phyloP scores from a whole-genome alignment of 1,140 invertebrate genomes.

The Akabosia matsudoensis region DNA sequence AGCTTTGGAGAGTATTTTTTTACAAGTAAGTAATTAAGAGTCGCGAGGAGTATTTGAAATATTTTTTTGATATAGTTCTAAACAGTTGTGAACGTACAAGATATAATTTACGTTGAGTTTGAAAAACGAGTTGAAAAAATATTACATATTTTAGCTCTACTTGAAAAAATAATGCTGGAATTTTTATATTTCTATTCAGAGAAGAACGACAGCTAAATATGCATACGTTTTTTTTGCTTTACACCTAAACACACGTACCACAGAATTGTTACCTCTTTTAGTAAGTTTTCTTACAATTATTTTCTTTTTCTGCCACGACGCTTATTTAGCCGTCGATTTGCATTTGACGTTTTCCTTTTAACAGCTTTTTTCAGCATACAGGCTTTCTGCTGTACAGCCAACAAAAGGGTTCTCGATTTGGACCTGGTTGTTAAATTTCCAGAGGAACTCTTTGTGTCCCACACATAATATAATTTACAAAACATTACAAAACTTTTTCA shows the following conservation, averaged over 20 bases:
- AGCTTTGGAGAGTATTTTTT: no score
- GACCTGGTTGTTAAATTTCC: background rate
- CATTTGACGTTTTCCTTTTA: constrained; percentile 6
- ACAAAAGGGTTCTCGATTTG: constrained; percentile 8
- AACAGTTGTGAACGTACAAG: no score
- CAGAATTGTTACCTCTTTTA: background rate
- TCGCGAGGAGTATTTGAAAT: background rate
- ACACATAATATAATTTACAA: background rate
- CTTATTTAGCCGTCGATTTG: constrained; percentile 7
- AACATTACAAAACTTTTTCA: background rate
- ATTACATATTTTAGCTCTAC: no score
- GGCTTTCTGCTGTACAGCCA: constrained; percentile 8
- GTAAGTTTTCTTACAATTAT: background rate
- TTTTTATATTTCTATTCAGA: no score
- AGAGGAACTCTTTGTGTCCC: background rate
- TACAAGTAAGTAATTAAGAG: no score
- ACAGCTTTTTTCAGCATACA: constrained; percentile 1
- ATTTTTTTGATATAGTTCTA: no score
- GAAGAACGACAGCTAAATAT: no score
- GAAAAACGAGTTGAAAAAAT: no score
- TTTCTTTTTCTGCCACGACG: constrained; percentile 18
- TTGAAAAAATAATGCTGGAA: no score
- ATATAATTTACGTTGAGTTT: no score
- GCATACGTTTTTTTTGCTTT: background rate
- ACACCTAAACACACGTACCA: background rate